Evolutionary conservation across 92 coral and sea anemone species (phyloP).

Genomic region (Chrysogorgia sp.): DNA sequence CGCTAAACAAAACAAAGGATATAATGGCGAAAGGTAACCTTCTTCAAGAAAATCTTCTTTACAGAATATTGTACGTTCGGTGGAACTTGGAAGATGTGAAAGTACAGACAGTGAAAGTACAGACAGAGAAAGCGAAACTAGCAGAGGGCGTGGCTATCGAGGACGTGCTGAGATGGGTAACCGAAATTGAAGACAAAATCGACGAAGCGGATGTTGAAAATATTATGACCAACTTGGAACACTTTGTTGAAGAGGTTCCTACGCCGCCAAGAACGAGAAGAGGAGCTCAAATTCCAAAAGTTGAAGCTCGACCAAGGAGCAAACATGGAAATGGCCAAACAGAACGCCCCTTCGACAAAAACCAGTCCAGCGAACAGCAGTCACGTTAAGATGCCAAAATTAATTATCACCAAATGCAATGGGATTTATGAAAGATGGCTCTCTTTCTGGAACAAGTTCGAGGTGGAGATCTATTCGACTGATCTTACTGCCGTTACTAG

Average conservation of each 20-base stretch:
- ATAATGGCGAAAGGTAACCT: slow-evolving; percentile 45
- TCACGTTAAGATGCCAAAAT: slow-evolving; percentile 49
- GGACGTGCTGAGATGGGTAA: slow-evolving; percentile 39
- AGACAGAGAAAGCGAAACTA: slow-evolving; percentile 49
- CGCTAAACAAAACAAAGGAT: slow-evolving; percentile 9
- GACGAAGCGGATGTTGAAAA: slow-evolving; percentile 51
- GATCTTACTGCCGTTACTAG: slow-evolving; percentile 4
- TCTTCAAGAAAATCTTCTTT: slow-evolving; percentile 32
- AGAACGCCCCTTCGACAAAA: background rate
- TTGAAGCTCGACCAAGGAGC: slow-evolving; percentile 22
- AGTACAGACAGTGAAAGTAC: too few species aligned
- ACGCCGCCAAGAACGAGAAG: slow-evolving; percentile 38
- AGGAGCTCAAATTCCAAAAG: slow-evolving; percentile 45
- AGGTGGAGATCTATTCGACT: too few species aligned
- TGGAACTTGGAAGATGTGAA: too few species aligned
- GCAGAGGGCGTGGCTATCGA: slow-evolving; percentile 41
- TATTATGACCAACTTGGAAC: slow-evolving; percentile 11
- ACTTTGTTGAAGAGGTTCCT: slow-evolving; percentile 34
- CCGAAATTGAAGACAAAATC: slow-evolving; percentile 32
- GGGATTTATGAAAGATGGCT: slow-evolving; percentile 53
- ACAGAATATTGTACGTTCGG: slow-evolving; percentile 1
- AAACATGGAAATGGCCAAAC: background rate
- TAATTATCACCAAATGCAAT: slow-evolving; percentile 44
- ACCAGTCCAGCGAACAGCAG: background rate
- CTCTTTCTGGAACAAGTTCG: too few species aligned